phyloP scores from a whole-genome alignment of 2,797 vertebrate genomes.

The Mus caroli region DNA sequence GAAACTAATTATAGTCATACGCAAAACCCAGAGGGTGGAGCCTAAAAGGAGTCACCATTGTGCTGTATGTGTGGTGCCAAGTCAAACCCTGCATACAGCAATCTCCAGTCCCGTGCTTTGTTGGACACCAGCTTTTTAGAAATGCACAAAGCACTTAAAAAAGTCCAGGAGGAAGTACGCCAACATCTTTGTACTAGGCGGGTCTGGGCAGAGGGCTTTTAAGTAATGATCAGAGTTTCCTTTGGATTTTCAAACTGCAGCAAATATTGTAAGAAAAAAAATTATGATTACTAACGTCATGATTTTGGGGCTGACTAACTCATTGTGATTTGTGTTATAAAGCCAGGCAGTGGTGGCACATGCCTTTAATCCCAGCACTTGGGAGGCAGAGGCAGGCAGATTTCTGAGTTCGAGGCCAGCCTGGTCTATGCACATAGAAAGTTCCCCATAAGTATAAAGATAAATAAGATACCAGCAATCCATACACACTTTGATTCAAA shows the following conservation, averaged over 20 bases:
- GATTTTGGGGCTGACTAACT: not conserved
- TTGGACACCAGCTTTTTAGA: not conserved
- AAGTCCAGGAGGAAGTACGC: not conserved
- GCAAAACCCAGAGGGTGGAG: not conserved
- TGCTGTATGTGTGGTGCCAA: not conserved
- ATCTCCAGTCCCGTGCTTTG: not conserved
- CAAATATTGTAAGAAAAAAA: constrained; percentile 47
- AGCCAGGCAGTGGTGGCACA: no score
- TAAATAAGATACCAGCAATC: not conserved
- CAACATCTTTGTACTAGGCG: not conserved
- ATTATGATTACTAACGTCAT: not conserved
- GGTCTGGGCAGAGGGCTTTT: not conserved
- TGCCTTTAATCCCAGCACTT: no score
- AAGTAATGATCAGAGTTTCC: constrained; percentile 21
- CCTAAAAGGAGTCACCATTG: not conserved
- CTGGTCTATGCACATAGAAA: not conserved
- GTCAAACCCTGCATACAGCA: not conserved
- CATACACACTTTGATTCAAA: not conserved
- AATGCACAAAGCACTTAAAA: constrained; percentile 9
- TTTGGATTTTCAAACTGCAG: not conserved
- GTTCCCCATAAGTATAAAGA: not conserved
- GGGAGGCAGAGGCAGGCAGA: no score
- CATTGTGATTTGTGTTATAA: not conserved
- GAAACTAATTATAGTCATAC: constrained; percentile 28
- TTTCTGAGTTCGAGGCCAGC: no score